Conservation (phyloP, 2,888 invertebrate genomes). For the Temnothorax rugatulus region DNA sequence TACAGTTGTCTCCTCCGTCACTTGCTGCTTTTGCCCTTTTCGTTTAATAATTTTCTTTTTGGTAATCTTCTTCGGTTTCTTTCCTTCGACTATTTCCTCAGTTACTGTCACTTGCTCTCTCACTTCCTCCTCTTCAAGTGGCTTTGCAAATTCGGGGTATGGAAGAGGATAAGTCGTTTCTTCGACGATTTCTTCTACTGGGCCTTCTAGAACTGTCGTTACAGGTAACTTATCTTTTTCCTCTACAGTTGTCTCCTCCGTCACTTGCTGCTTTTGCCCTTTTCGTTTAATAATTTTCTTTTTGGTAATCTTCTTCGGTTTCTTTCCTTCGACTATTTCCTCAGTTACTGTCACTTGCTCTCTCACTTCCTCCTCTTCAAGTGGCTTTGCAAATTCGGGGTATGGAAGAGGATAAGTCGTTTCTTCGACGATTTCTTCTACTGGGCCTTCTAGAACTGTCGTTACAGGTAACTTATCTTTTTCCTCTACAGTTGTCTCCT, state of each 20-base stretch:
- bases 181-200: conserved; percentile 70
- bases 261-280: conserved; percentile 80
- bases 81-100: too few relatives aligned
- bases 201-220: conserved; percentile 61
- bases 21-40: too few relatives aligned
- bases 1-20: too few relatives aligned
- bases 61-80: too few relatives aligned
- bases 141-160: too few relatives aligned
- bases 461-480: too few relatives aligned
- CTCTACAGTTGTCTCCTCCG: conserved; percentile 72
- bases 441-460: too few relatives aligned
- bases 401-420: conserved; percentile 60
- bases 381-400: conserved; percentile 51
- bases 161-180: conserved; percentile 35
- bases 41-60: too few relatives aligned
- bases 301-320: conserved; percentile 77
- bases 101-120: too few relatives aligned
- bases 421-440: too few relatives aligned
- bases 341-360: conserved; percentile 77
- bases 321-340: conserved; percentile 82
- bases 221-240: conserved; percentile 75
- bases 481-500: too few relatives aligned
- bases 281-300: conserved; percentile 56
- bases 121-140: too few relatives aligned
- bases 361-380: conserved; percentile 74